phyloP scores from a whole-genome alignment of 2,888 invertebrate genomes.

The Syrphus vitripennis region DNA sequence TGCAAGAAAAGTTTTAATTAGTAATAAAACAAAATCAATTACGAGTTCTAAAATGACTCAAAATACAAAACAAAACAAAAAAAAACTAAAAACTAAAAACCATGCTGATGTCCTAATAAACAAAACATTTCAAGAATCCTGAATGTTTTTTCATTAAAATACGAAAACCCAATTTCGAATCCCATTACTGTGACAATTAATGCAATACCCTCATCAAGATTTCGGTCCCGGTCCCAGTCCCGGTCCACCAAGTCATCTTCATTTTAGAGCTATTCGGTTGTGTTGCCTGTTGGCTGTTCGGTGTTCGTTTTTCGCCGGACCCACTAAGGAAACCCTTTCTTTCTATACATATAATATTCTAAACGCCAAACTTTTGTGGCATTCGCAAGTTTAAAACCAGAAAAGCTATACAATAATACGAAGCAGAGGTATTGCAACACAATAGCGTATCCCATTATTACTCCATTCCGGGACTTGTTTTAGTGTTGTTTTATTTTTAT shows the following conservation, averaged over 20 bases:
- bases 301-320: not conserved
- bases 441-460: conserved; percentile 64
- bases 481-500: conserved; percentile 64
- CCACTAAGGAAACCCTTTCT: not conserved
- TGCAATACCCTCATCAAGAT: conserved; percentile 69
- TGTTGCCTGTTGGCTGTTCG: not conserved
- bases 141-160: conserved; percentile 53
- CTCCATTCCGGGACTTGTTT: conserved; percentile 60
- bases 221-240: conserved; percentile 29
- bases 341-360: too few relatives aligned
- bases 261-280: too few relatives aligned
- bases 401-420: conserved; percentile 42
- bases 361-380: not conserved
- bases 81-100: not conserved
- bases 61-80: not conserved
- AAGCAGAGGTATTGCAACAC: conserved; percentile 37
- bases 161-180: conserved; percentile 46
- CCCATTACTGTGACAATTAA: conserved; percentile 68
- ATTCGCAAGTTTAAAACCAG: conserved; percentile 40
- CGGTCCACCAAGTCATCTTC: not conserved
- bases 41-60: conserved; percentile 31
- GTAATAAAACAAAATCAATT: conserved; percentile 71
- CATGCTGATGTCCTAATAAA: conserved; percentile 22
- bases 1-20: conserved; percentile 63
- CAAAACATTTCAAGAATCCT: conserved; percentile 30